Evolutionary conservation across 2,888 invertebrate species (phyloP), one percentile per base, ranked within the genome.

Genomic region (Strigamia maritima): DNA sequence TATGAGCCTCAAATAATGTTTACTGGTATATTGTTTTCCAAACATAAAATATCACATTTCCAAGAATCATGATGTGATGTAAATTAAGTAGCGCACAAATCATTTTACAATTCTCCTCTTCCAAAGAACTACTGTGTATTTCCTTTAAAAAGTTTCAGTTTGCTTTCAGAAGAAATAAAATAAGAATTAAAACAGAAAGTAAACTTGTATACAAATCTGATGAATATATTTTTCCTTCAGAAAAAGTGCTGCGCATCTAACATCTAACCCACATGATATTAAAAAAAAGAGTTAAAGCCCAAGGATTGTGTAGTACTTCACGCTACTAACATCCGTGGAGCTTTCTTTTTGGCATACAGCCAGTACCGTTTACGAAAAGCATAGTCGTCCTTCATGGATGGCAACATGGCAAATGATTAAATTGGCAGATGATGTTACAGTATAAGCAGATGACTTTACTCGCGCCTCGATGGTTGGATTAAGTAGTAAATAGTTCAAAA

Each of bases 351-450:
- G 70, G 70, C 70, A 26, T 12, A 70, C 28, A 28, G 70, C 70
- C 70, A 70, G 54, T 54, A 70, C 70, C 70, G 70, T 26, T 70
- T 70, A 70, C 26, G 70, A 70, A 70, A 70, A 70, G 70, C 70
- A 35, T 35, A n/a, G 70, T 28, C 70, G 70, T 70, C 70, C 70
- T 70, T 70, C 70, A 70, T 28, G 70, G 26, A 26, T 70, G 70
- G 26, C 70, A 28, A 26, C 26, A 26, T 70, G 7, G 70, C 70
- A 70, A 70, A 28, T 28, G 70, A 12, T 70, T 70, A 70, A 70
- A 70, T 70, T 70, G 70, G 24, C 0, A 28, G 70, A 24, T 70
- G 70, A 28, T 70, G 70, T 70, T 70, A 60, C 19, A 60, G 22
- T 22, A 16, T 70, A 70, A 70, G 70, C 26, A 70, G 70, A 70